Conservation (phyloP, 2,113 vertebrate genomes). For the Lathamus discolor region DNA sequence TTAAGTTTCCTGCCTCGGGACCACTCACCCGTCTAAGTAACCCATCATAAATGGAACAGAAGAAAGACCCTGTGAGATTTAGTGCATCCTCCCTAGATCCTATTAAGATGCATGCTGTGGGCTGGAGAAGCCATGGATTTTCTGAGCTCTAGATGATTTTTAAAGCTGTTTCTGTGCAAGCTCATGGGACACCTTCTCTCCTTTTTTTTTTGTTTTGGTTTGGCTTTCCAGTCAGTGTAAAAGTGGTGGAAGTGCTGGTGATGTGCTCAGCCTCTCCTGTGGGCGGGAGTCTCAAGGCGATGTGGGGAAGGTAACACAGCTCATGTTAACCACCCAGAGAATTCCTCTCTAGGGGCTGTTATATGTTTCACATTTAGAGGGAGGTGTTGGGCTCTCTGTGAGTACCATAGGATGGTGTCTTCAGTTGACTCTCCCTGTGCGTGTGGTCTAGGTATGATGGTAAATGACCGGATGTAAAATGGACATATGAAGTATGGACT, state of each 20-base stretch:
- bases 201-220: background rate
- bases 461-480: background rate
- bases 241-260: background rate
- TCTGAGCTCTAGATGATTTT: background rate
- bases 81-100: background rate
- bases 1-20: background rate
- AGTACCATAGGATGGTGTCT: background rate
- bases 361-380: background rate
- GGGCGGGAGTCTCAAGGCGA: background rate
- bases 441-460: background rate
- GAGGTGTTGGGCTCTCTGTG: background rate
- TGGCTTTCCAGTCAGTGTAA: background rate
- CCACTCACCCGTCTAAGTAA: background rate
- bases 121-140: background rate
- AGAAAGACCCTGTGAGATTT: background rate
- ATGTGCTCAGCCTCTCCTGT: background rate
- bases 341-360: background rate
- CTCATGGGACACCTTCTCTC: background rate
- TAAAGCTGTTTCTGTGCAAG: background rate
- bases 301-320: background rate
- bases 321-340: background rate
- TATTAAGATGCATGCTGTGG: background rate
- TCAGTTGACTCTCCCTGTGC: background rate
- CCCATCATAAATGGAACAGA: background rate
- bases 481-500: background rate